Evolutionary conservation across 2,888 invertebrate genomes (phyloP).

Genomic region (Amphipoea lucens): DNA sequence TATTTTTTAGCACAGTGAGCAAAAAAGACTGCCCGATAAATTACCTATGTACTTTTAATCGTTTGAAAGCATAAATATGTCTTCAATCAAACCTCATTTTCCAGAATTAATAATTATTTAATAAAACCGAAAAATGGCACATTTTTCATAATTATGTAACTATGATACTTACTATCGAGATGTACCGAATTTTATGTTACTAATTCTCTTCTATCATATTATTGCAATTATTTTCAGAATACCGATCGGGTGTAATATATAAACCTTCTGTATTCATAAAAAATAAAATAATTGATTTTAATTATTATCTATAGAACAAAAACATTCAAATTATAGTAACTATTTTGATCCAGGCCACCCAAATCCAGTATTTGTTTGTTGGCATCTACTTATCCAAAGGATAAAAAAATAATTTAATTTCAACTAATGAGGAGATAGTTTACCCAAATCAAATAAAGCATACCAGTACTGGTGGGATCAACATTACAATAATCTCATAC

Average conservation of each 20-base stretch:
- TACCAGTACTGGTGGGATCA: conserved; percentile 62
- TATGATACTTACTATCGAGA: conserved; percentile 41
- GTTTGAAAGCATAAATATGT: conserved; percentile 19
- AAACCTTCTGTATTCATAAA: conserved; percentile 30
- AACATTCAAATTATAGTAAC: conserved; percentile 42
- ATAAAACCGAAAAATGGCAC: conserved; percentile 63
- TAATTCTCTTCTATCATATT: conserved; percentile 25
- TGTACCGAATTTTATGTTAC: conserved; percentile 17
- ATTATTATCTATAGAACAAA: conserved; percentile 47
- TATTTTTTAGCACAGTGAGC: conserved; percentile 20
- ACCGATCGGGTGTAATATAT: conserved; percentile 17
- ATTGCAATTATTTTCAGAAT: conserved; percentile 42
- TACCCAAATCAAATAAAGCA: conserved; percentile 55
- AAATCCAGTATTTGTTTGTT: conserved; percentile 46
- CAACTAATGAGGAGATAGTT: conserved; percentile 41
- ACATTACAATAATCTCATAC: conserved; percentile 62
- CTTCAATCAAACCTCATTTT: conserved; percentile 3
- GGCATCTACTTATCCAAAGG: conserved; percentile 34
- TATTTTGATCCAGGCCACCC: conserved; percentile 46
- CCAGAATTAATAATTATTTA: conserved; percentile 7
- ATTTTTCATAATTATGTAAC: conserved; percentile 37
- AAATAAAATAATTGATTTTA: conserved; percentile 47
- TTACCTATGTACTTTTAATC: conserved; percentile 30
- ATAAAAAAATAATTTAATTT: conserved; percentile 48
- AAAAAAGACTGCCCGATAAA: background rate